Evolutionary conservation across 2,888 invertebrate species (phyloP).

Genomic region (Dasypogon diadema): DNA sequence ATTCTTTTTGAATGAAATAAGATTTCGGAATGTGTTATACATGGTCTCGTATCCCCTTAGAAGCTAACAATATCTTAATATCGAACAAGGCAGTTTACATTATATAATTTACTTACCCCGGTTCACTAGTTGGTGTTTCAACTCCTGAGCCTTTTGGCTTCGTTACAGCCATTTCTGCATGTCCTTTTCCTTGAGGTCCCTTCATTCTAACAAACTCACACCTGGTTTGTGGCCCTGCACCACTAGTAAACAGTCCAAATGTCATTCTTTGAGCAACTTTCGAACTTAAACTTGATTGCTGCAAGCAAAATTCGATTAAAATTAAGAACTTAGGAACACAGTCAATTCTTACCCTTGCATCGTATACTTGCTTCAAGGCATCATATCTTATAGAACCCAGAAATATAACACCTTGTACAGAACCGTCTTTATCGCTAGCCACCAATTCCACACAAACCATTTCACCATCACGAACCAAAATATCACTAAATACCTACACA

Average conservation of each 20-base stretch:
- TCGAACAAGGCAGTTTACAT: no score
- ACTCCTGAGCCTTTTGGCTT: constrained; percentile 91
- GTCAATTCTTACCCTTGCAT: constrained; percentile 82
- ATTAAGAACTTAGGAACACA: background rate
- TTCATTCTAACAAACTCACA: constrained; percentile 99
- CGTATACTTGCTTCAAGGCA: constrained; percentile 96
- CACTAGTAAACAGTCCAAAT: constrained; percentile 86
- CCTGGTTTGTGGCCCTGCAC: constrained; percentile 79
- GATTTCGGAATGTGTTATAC: no score
- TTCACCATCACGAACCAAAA: constrained; percentile 96
- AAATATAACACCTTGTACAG: constrained; percentile 94
- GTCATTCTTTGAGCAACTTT: constrained; percentile 97
- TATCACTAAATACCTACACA: constrained; percentile 94
- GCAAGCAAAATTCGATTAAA: constrained; percentile 11
- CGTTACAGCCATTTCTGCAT: constrained; percentile 98
- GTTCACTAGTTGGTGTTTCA: constrained; percentile 95
- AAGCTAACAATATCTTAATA: no score
- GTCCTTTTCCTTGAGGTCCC: constrained; percentile 95
- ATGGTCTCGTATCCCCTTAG: no score
- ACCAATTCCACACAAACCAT: constrained; percentile 99
- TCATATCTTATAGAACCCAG: constrained; percentile 98
- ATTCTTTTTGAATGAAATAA: no score
- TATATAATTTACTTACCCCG: constrained; percentile 70
- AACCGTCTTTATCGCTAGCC: constrained; percentile 88
- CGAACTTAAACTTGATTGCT: constrained; percentile 92